Percentiles rank a stretch among this genome's conserved stretches.
Conservation (phyloP, 2,888 invertebrate species). For the Drosophila lacicola region DNA sequence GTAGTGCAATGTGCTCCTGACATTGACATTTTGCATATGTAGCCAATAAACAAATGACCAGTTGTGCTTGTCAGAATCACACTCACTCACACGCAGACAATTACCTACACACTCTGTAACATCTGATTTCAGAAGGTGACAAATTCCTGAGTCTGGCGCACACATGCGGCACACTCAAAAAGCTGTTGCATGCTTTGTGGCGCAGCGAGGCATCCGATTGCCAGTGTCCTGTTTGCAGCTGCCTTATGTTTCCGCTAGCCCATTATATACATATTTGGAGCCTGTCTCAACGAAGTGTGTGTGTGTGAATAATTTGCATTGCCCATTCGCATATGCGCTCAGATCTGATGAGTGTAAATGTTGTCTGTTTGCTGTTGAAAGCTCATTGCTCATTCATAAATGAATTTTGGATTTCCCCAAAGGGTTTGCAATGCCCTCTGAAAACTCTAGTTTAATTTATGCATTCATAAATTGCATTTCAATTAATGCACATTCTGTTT, state of each 20-base stretch:
- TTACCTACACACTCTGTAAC: background rate
- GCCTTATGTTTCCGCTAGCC: slow-evolving; percentile 20
- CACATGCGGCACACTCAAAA: slow-evolving; percentile 49
- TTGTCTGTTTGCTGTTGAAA: slow-evolving; percentile 26
- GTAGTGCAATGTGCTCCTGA: slow-evolving; percentile 24
- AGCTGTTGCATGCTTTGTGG: slow-evolving; percentile 68
- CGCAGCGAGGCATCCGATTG: slow-evolving; percentile 67
- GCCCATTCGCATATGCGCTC: slow-evolving; percentile 14
- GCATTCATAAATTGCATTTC: slow-evolving; percentile 65
- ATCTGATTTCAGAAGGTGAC: slow-evolving; percentile 39
- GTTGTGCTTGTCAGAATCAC: slow-evolving; percentile 12
- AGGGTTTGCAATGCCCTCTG: slow-evolving; percentile 37
- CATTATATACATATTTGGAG: slow-evolving; percentile 12
- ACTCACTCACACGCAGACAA: background rate
- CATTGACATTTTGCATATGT: slow-evolving; percentile 43
- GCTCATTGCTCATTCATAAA: slow-evolving; percentile 60
- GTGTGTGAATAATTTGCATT: slow-evolving; percentile 23
- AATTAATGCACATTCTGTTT: slow-evolving; percentile 44
- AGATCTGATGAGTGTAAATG: slow-evolving; percentile 13
- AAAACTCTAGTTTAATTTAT: slow-evolving; percentile 52
- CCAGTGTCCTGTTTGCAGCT: slow-evolving; percentile 45
- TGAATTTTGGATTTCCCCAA: slow-evolving; percentile 53
- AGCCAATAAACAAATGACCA: slow-evolving; percentile 48
- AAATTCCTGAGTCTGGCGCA: slow-evolving; percentile 35
- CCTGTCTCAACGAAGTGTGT: background rate